These are phyloP conservation scores for Drosophila neocordata DNA, from an alignment of 1,140 invertebrate genomes.

Conservation along the genomic window DNA sequence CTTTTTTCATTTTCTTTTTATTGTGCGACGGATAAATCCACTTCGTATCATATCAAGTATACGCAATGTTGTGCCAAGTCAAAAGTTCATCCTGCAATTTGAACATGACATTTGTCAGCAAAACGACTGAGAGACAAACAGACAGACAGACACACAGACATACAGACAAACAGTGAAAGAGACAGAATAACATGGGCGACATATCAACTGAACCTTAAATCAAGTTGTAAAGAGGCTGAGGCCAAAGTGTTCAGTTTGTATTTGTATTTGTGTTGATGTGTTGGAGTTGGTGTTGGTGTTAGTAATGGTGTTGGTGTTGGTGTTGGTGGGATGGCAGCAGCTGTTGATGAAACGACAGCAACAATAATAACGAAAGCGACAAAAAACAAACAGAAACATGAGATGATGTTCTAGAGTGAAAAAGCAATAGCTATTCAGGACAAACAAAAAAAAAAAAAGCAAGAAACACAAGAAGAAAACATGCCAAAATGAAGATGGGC, in stretches of 20 bases:
- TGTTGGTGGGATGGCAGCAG: conserved; percentile 44
- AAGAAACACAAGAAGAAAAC: conserved; percentile 41
- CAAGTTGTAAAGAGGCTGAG: conserved; percentile 73
- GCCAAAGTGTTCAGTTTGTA: conserved; percentile 50
- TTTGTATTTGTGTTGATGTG: conserved; percentile 10
- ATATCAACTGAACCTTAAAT: conserved; percentile 79
- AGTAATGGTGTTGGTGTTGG: not conserved
- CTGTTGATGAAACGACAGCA: conserved; percentile 71
- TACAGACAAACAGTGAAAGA: conserved; percentile 14
- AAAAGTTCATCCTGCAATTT: conserved; percentile 75
- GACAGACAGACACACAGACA: conserved; percentile 2
- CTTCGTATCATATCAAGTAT: conserved; percentile 57
- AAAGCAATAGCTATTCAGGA: conserved; percentile 18
- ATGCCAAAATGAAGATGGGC: conserved; percentile 69
- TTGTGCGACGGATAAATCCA: conserved; percentile 37
- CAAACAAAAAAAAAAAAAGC: conserved; percentile 35
- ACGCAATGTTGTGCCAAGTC: conserved; percentile 58
- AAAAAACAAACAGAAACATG: conserved; percentile 35
- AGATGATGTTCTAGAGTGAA: conserved; percentile 11
- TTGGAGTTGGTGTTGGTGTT: not conserved
- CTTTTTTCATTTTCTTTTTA: conserved; percentile 15
- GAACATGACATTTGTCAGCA: conserved; percentile 77
- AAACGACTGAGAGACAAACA: conserved; percentile 37
- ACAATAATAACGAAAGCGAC: conserved; percentile 55
- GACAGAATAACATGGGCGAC: conserved; percentile 36